These are phyloP conservation scores for Hedya salicella DNA, from an alignment of 2,888 invertebrate genomes.

Conservation along the genomic window DNA sequence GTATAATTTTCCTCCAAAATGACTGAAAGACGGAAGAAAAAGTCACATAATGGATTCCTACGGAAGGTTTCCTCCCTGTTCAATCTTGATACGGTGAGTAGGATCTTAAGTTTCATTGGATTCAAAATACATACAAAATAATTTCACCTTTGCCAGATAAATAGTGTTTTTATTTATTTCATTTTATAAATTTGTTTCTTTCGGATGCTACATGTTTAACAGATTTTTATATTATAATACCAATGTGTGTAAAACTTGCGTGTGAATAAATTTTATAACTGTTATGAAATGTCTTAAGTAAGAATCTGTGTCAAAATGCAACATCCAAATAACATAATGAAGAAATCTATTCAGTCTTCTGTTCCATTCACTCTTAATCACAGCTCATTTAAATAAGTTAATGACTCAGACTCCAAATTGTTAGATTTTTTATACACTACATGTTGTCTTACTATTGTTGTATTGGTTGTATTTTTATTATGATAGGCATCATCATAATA, in stretches of 20 bases:
- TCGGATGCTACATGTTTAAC: background rate
- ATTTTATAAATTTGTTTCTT: background rate
- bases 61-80: conserved; percentile 95
- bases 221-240: background rate
- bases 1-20: conserved; percentile 78
- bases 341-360: background rate
- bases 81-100: conserved; percentile 93
- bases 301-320: conserved; percentile 7
- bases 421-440: background rate
- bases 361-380: conserved; percentile 6
- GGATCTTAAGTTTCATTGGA: conserved; percentile 49
- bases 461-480: too few species aligned
- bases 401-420: background rate
- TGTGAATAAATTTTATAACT: background rate
- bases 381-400: background rate
- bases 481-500: too few species aligned
- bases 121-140: conserved; percentile 43
- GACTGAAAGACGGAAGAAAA: conserved; percentile 85
- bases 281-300: background rate
- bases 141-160: conserved; percentile 52
- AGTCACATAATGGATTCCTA: conserved; percentile 89
- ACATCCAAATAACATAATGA: background rate
- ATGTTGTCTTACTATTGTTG: too few species aligned
- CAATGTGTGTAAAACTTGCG: too few species aligned
- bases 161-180: background rate